Evolutionary conservation across 2,797 vertebrate genomes (phyloP).

Genomic region (Peromyscus aztecus): DNA sequence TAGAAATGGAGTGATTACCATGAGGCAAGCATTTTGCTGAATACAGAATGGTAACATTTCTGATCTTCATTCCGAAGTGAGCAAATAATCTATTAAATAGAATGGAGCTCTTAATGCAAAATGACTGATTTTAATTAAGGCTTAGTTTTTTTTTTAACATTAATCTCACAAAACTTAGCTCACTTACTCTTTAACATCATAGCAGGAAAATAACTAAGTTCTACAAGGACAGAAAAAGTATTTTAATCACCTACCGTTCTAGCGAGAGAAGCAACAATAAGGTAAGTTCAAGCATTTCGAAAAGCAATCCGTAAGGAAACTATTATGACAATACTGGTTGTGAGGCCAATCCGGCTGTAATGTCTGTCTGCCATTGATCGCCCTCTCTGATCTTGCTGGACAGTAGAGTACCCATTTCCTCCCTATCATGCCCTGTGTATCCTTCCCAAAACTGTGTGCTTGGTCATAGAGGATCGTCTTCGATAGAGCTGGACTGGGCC

Average conservation of each 20-base stretch:
- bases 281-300: neutral
- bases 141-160: neutral
- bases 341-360: neutral
- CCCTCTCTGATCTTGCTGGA: neutral
- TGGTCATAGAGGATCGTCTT: neutral
- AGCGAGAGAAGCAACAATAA: too few species aligned
- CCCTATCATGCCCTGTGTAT: neutral
- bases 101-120: neutral
- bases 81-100: neutral
- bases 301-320: neutral
- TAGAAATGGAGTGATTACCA: neutral
- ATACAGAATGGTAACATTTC: conserved; percentile 25
- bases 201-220: neutral
- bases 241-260: neutral
- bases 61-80: neutral
- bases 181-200: neutral
- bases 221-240: neutral
- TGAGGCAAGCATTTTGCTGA: neutral
- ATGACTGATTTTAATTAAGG: neutral
- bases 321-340: neutral
- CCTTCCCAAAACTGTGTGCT: neutral
- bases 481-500: too few species aligned
- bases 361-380: neutral
- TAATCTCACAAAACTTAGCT: conserved; percentile 20
- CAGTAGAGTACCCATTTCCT: neutral